phyloP scores from a whole-genome alignment of 2,113 vertebrate genomes.

The Ceyx melanurus region DNA sequence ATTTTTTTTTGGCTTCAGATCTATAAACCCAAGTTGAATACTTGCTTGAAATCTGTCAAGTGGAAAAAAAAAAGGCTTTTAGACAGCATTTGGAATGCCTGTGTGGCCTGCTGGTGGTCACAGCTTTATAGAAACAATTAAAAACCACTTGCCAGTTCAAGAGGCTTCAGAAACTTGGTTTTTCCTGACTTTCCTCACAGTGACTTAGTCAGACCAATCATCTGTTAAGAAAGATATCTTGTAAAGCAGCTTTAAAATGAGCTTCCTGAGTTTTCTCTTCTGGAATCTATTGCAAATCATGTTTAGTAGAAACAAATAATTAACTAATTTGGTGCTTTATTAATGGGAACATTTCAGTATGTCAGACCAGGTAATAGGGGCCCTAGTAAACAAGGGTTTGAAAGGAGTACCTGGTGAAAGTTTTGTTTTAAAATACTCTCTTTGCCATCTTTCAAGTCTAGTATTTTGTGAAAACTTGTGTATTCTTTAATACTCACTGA shows the following conservation, averaged over 20 bases:
- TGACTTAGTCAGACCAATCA: not conserved
- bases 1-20: not conserved
- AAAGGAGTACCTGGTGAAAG: not conserved
- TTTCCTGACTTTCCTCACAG: not conserved
- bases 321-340: not conserved
- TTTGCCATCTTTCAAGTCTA: not conserved
- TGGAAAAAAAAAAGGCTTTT: not conserved
- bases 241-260: not conserved
- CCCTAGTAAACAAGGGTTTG: not conserved
- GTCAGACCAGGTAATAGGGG: not conserved
- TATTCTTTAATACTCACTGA: not conserved
- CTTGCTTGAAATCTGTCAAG: not conserved
- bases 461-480: not conserved
- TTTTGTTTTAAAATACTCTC: not conserved
- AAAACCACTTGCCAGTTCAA: not conserved
- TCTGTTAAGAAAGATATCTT: not conserved
- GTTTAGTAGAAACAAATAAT: not conserved
- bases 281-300: not conserved
- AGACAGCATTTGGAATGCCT: not conserved
- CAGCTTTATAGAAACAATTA: not conserved
- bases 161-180: not conserved
- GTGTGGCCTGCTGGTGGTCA: not conserved
- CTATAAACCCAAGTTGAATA: not conserved
- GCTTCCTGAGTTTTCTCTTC: not conserved
- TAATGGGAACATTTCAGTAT: not conserved